Conservation (phyloP, 1,140 invertebrate species). For the Megathymus violae region DNA sequence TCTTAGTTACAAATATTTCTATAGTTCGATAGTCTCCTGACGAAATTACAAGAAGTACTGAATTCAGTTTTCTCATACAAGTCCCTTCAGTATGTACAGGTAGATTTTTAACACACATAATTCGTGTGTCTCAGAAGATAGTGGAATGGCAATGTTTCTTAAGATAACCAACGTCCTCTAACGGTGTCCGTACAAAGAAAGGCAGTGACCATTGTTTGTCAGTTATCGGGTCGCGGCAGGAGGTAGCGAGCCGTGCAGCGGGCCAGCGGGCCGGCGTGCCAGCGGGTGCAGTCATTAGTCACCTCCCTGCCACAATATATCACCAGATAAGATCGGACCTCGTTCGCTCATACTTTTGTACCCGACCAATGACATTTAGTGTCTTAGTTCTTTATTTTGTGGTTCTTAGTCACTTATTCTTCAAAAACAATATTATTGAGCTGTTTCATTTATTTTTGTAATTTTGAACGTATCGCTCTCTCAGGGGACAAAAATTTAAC, state of each 20-base stretch:
- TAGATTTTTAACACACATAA: too few species aligned
- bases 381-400: constrained; percentile 10
- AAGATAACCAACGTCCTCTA: neutral
- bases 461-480: too few species aligned
- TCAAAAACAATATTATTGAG: constrained; percentile 16
- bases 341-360: constrained; percentile 21
- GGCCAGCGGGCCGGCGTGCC: too few species aligned
- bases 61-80: too few species aligned
- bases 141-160: neutral
- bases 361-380: constrained; percentile 13
- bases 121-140: neutral
- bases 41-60: too few species aligned
- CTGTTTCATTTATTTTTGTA: neutral
- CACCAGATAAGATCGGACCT: constrained; percentile 12
- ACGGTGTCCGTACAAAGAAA: neutral
- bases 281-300: constrained; percentile 10
- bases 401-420: neutral
- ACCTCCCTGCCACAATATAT: constrained; percentile 15
- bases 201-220: constrained; percentile 8
- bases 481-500: too few species aligned
- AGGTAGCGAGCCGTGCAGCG: neutral
- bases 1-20: too few species aligned
- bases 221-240: constrained; percentile 5
- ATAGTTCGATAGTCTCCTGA: too few species aligned
- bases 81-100: too few species aligned